Evolutionary conservation across 1,140 invertebrate species (phyloP).

Genomic region (Drosophila insularis): DNA sequence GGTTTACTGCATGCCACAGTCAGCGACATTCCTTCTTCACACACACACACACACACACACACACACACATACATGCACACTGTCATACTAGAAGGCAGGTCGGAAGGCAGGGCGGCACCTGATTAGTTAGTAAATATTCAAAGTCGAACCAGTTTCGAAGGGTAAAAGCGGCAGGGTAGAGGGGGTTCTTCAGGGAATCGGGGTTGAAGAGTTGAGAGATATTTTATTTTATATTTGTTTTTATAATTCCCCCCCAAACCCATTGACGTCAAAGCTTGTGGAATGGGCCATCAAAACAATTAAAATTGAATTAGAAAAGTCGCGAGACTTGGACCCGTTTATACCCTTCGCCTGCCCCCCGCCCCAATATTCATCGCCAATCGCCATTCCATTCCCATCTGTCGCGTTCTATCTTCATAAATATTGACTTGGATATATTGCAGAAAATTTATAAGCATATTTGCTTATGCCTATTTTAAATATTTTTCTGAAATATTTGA

Average conservation of each 20-base stretch:
- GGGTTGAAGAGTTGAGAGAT: no score
- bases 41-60: background rate
- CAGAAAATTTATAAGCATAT: constrained; percentile 32
- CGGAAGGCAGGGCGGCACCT: background rate
- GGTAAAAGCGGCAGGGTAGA: background rate
- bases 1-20: constrained; percentile 39
- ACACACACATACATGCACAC: background rate
- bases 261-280: constrained; percentile 67
- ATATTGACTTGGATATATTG: constrained; percentile 42
- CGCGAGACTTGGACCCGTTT: constrained; percentile 43
- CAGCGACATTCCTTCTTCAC: constrained; percentile 31
- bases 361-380: background rate
- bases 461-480: constrained; percentile 26
- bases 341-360: background rate
- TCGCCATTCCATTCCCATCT: background rate
- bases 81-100: constrained; percentile 1
- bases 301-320: constrained; percentile 68
- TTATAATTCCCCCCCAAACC: constrained; percentile 50
- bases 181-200: background rate
- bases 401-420: constrained; percentile 48
- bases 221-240: constrained; percentile 60
- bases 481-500: constrained; percentile 27
- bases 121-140: constrained; percentile 1
- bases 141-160: constrained; percentile 61
- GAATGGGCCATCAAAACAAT: constrained; percentile 70